Evolutionary conservation across 2,888 invertebrate genomes (phyloP).

Genomic region (Drosophila tripunctata): DNA sequence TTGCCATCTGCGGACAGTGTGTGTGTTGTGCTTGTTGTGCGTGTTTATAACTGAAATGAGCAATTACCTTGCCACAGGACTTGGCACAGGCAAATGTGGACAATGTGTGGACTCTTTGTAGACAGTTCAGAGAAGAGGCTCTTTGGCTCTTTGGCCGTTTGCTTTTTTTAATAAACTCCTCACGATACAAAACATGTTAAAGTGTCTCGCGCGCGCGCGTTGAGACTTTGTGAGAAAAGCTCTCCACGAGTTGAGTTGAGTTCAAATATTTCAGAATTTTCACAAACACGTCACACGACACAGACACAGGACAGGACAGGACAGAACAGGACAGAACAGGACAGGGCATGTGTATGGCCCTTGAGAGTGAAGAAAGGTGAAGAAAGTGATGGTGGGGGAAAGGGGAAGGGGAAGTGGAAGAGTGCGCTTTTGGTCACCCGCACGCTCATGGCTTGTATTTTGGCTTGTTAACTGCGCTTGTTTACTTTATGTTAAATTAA

Average conservation of each 20-base stretch:
- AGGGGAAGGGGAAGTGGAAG: background rate
- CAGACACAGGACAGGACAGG: background rate
- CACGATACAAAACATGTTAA: constrained; percentile 60
- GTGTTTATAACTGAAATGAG: constrained; percentile 78
- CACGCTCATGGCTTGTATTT: constrained; percentile 78
- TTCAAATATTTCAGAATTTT: constrained; percentile 72
- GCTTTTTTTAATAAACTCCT: constrained; percentile 74
- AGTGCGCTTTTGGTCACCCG: constrained; percentile 45
- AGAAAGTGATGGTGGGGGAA: constrained; percentile 4
- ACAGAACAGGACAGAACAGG: background rate
- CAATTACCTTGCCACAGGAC: constrained; percentile 73
- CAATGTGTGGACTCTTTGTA: background rate
- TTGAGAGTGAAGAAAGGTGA: constrained; percentile 23
- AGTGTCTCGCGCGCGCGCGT: constrained; percentile 72
- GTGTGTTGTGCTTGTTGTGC: constrained; percentile 56
- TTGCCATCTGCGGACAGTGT: constrained; percentile 60
- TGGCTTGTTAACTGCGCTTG: constrained; percentile 81
- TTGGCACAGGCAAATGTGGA: constrained; percentile 22
- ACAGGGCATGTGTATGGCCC: constrained; percentile 52
- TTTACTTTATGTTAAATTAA: constrained; percentile 83
- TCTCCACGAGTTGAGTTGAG: constrained; percentile 17
- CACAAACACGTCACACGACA: constrained; percentile 71
- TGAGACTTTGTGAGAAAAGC: constrained; percentile 75
- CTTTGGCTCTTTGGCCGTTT: no score
- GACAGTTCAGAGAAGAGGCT: constrained; percentile 1